Percentiles rank a stretch among this genome's conserved stretches.
Evolutionary conservation across 2,888 invertebrate species (phyloP).

Genomic region (Odontomyia ornata): DNA sequence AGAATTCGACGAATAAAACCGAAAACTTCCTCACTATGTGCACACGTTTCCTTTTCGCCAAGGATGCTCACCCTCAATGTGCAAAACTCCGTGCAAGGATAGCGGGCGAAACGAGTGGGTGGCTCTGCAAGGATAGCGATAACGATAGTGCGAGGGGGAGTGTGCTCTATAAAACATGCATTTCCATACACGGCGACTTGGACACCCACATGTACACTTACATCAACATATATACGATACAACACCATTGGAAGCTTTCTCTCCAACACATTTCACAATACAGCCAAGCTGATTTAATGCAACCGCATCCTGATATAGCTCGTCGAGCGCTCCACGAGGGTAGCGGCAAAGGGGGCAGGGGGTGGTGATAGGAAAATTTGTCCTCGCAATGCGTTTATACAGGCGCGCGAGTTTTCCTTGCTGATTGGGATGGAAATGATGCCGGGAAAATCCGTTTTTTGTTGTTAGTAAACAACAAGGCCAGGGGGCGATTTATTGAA

Average conservation of each 20-base stretch:
- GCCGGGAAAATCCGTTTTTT: not conserved
- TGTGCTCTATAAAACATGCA: slow-evolving; percentile 27
- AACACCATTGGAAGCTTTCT: slow-evolving; percentile 13
- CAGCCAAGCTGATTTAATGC: slow-evolving; percentile 39
- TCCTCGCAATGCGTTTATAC: slow-evolving; percentile 14
- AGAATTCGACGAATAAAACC: slow-evolving; percentile 34
- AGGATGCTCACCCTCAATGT: slow-evolving; percentile 39
- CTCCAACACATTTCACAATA: slow-evolving; percentile 37
- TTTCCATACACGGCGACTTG: slow-evolving; percentile 3
- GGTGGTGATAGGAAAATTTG: slow-evolving; percentile 7
- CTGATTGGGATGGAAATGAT: not conserved
- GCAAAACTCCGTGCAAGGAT: slow-evolving; percentile 28
- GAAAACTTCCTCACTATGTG: slow-evolving; percentile 19
- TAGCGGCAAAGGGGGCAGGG: not conserved
- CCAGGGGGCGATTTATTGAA: not conserved
- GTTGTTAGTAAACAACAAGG: slow-evolving; percentile 33
- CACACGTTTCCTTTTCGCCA: slow-evolving; percentile 28
- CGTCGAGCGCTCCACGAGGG: not conserved
- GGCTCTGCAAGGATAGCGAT: slow-evolving; percentile 4
- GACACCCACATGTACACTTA: not conserved
- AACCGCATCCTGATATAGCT: slow-evolving; percentile 34
- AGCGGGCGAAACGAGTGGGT: not conserved
- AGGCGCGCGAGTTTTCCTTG: slow-evolving; percentile 19
- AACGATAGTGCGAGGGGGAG: not conserved
- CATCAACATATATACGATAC: not conserved